Conservation (phyloP, 1,140 invertebrate species). For the Bombus polaris region DNA sequence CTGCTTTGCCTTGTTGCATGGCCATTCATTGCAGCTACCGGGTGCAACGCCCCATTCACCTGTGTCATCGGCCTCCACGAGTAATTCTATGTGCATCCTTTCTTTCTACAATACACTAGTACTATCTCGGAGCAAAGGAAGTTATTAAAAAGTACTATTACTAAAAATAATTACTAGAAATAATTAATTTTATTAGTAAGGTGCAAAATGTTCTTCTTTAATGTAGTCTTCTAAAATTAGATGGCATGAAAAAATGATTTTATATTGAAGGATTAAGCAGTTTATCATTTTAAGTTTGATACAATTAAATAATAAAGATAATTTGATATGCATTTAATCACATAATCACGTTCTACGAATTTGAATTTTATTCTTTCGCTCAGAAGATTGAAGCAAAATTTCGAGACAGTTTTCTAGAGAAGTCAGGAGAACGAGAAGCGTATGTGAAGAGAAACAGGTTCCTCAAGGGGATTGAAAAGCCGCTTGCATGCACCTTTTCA, state of each 20-base stretch:
- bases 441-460: conserved; percentile 40
- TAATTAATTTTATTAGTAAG: background rate
- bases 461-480: conserved; percentile 25
- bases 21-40: conserved; percentile 34
- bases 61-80: background rate
- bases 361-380: background rate
- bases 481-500: conserved; percentile 36
- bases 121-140: background rate
- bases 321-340: background rate
- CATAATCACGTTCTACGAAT: background rate
- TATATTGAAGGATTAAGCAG: background rate
- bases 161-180: background rate
- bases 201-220: background rate
- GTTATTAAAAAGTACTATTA: background rate
- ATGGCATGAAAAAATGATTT: background rate
- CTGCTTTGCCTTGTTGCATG: conserved; percentile 14
- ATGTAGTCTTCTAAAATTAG: background rate
- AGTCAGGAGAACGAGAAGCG: conserved; percentile 15
- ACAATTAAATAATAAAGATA: background rate
- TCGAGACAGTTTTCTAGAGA: background rate
- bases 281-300: background rate
- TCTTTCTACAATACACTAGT: background rate
- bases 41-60: conserved; percentile 52
- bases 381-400: background rate
- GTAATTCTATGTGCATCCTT: background rate